Base-by-base conservation (phyloP, 2,113 vertebrate species). In the Peromyscus maniculatus region DNA sequence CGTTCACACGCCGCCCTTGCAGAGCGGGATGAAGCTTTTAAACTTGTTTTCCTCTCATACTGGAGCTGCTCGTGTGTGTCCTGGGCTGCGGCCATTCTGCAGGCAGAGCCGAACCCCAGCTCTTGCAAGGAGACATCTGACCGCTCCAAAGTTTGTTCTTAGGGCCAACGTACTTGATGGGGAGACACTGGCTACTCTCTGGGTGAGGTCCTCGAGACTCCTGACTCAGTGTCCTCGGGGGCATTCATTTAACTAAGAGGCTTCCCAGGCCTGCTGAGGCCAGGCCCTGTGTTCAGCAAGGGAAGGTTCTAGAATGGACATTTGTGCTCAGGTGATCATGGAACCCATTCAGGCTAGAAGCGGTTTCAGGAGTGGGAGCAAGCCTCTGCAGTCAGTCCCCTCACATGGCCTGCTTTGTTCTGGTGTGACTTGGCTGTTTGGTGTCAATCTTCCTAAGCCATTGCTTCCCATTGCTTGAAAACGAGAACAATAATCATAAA, bases 401-500 rank as follows among this genome's bases (percentile, higher is more conserved):
- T 46, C 24, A 15, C 39, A 0, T 2, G 15, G 31, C 33, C 49
- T 67, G 36, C 78, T 74, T 92, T n/a, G 1, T 26, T 46, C 24
- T 57, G 5, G 7, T 39, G 7, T 57, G 75, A n/a, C 64, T 94
- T 17, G 33, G 46, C 71, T 59, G 43, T 92, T 87, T 94, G 33
- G 62, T 67, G 21, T 90, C 49, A 49, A 8, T 59, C 78, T 89
- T 88, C 52, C 78, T 67, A 69, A 95, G 79, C 43, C 66, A 26
- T 43, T 64, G 39, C 57, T 93, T 96, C 71, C 90, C 64, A 82
- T 79, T 71, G 77, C 97, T 72, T 96, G 62, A 93, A 95, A 95
- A 91, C 59, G 78, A 71, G 64, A 91, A 83, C 52, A 75, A 84
- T 55, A 59, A 94, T 77, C 92, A 95, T 95, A 97, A 95, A 95